Conservation (phyloP, 2,797 vertebrate genomes). For the Adelosebastes latens region DNA sequence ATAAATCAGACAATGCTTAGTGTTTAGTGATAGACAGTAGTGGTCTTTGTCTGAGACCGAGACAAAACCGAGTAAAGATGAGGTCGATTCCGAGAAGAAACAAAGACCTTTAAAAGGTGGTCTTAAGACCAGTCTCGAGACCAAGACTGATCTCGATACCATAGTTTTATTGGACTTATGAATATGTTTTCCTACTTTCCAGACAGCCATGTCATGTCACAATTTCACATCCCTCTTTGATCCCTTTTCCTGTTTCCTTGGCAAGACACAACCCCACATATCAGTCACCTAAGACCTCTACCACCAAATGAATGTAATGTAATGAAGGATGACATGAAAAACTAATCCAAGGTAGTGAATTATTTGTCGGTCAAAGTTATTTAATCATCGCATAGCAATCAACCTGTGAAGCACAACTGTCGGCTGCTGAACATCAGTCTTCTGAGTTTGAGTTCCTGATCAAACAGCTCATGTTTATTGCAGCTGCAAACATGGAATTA, state of each 20-base stretch:
- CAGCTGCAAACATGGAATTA: background rate
- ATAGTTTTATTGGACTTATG: background rate
- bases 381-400: background rate
- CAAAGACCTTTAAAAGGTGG: too few relatives aligned
- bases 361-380: background rate
- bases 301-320: background rate
- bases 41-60: too few relatives aligned
- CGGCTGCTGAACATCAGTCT: background rate
- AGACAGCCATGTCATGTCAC: background rate
- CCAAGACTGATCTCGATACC: background rate
- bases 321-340: background rate
- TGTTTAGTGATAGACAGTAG: too few relatives aligned
- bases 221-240: background rate
- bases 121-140: too few relatives aligned
- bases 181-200: background rate
- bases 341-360: too few relatives aligned
- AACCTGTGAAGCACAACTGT: background rate
- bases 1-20: too few relatives aligned
- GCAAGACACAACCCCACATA: background rate
- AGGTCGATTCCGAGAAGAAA: fast-evolving
- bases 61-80: too few relatives aligned
- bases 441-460: background rate
- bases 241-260: background rate
- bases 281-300: background rate
- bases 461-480: background rate